These are phyloP conservation scores for Euwallacea fornicatus DNA, from an alignment of 1,140 invertebrate species.

Conservation along the genomic window DNA sequence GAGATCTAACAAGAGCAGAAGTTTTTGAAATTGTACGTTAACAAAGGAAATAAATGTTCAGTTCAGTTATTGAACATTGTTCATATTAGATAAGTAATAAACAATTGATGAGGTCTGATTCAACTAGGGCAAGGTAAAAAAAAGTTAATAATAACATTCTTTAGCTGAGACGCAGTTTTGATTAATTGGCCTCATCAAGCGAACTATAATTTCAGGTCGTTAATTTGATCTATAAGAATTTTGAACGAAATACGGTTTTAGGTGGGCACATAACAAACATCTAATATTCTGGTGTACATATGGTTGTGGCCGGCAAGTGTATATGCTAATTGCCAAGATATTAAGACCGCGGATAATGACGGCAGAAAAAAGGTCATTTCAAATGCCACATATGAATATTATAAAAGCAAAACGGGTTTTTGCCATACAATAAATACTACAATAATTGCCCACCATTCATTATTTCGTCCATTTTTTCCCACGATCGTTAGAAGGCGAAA, in stretches of 20 bases:
- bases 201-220: slow-evolving; percentile 27
- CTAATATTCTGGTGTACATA: too few relatives aligned
- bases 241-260: background rate
- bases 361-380: slow-evolving; percentile 20
- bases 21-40: too few relatives aligned
- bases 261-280: too few relatives aligned
- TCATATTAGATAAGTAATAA: too few relatives aligned
- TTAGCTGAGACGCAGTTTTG: slow-evolving; percentile 14
- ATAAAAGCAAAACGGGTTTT: slow-evolving; percentile 31
- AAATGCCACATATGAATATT: slow-evolving; percentile 27
- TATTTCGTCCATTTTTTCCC: slow-evolving; percentile 32
- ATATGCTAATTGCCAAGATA: slow-evolving; percentile 10
- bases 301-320: too few relatives aligned
- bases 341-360: slow-evolving; percentile 4
- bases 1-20: too few relatives aligned
- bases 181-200: slow-evolving; percentile 19
- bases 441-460: slow-evolving; percentile 32
- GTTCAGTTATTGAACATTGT: too few relatives aligned
- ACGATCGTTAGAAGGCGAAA: slow-evolving; percentile 22
- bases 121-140: slow-evolving; percentile 6
- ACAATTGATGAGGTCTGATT: too few relatives aligned
- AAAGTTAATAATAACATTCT: slow-evolving; percentile 25
- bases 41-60: too few relatives aligned
- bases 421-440: slow-evolving; percentile 11
- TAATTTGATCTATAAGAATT: slow-evolving; percentile 3